phyloP scores from a whole-genome alignment of 2,888 invertebrate species.

The Idaea dimidiata region DNA sequence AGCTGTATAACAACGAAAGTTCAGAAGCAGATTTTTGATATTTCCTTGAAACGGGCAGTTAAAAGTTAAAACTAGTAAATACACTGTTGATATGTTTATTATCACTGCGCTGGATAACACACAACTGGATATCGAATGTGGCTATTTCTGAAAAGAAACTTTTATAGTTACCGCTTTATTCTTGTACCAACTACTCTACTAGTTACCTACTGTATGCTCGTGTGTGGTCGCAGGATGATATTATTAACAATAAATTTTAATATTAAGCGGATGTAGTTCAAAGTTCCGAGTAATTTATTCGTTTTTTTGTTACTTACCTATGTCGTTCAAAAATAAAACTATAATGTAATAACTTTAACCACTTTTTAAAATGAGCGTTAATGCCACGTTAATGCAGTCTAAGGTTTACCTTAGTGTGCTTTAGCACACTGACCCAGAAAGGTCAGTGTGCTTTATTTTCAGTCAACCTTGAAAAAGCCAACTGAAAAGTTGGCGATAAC shows the following conservation, averaged over 20 bases:
- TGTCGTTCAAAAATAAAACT: constrained; percentile 4
- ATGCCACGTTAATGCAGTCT: too few species aligned
- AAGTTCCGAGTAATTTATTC: constrained; percentile 7
- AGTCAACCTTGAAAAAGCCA: too few species aligned
- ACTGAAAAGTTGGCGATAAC: too few species aligned
- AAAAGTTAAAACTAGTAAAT: constrained; percentile 52
- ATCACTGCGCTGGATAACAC: constrained; percentile 58
- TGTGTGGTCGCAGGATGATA: constrained; percentile 60
- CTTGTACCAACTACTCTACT: constrained; percentile 28
- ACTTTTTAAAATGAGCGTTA: too few species aligned
- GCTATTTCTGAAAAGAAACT: constrained; percentile 63
- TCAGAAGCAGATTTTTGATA: constrained; percentile 42
- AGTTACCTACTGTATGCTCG: constrained; percentile 50
- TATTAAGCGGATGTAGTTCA: not conserved
- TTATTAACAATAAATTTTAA: constrained; percentile 36
- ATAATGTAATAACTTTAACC: too few species aligned
- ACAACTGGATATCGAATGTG: constrained; percentile 52
- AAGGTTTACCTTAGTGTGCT: too few species aligned
- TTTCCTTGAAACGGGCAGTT: constrained; percentile 54
- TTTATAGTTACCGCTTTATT: constrained; percentile 60
- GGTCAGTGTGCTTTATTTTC: too few species aligned
- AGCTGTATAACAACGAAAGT: constrained; percentile 9
- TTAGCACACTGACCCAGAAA: too few species aligned
- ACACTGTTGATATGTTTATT: constrained; percentile 69
- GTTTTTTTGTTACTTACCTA: constrained; percentile 6